Conservation (phyloP, 2,888 invertebrate species). For the Onchidella celtica region DNA sequence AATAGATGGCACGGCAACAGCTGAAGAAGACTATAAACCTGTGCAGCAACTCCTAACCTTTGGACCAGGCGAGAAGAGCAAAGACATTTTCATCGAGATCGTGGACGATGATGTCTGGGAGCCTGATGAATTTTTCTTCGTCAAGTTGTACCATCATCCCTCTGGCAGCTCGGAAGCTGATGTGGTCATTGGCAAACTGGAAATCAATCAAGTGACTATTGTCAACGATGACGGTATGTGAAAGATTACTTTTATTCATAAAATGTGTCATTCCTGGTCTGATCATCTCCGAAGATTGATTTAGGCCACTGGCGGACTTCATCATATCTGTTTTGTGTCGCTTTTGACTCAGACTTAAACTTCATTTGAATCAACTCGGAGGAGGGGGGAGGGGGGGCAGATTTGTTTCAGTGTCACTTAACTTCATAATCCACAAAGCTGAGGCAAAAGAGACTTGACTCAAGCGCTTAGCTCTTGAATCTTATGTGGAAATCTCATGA, state of each 20-base stretch:
- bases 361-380: too few relatives aligned
- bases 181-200: constrained; percentile 81
- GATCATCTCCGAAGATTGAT: too few relatives aligned
- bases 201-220: constrained; percentile 84
- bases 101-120: constrained; percentile 84
- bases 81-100: constrained; percentile 82
- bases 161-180: constrained; percentile 74
- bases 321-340: too few relatives aligned
- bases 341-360: too few relatives aligned
- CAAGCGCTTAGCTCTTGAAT: too few relatives aligned
- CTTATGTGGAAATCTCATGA: too few relatives aligned
- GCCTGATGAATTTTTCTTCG: constrained; percentile 84
- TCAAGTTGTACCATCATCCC: constrained; percentile 80
- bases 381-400: too few relatives aligned
- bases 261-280: too few relatives aligned
- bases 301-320: too few relatives aligned
- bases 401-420: too few relatives aligned
- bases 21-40: constrained; percentile 82
- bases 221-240: constrained; percentile 83
- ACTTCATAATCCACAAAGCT: too few relatives aligned
- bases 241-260: not conserved
- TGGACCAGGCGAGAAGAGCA: constrained; percentile 81
- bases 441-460: too few relatives aligned
- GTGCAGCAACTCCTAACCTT: constrained; percentile 82
- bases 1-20: constrained; percentile 83